Evolutionary conservation across 2,113 vertebrate species (phyloP), one percentile per base, ranked within the genome.

Genomic region (Microtus oregoni): DNA sequence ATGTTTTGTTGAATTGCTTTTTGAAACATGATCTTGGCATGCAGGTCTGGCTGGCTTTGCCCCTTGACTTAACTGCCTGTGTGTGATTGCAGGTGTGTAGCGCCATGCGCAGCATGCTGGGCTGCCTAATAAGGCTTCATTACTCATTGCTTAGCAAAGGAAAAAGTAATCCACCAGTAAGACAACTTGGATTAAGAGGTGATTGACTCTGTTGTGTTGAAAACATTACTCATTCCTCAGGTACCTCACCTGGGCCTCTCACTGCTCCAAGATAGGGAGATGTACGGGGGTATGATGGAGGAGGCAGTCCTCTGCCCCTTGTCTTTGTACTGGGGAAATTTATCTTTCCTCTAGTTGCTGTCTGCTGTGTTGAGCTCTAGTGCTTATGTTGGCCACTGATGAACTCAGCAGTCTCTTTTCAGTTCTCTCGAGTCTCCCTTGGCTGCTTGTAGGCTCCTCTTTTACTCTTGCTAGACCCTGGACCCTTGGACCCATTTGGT

Each of bases 111-210:
- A 76, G 73, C 41, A 63, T 7, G 6, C 72, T 87, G 61, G 26
- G 70, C 38, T 77, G 76, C 73, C 82, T 95, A 35, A n/a, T 88
- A 94, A 82, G 61, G 8, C 38, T 95, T 63, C 28, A 58, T 90
- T 68, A 79, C 12, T 94, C 14, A 76, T 28, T 93, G 26, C 72
- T 96, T 52, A n/a, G 19, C 28, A 35, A 24, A 47, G 30, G 38
- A 26, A 86, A 82, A 47, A 38, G 20, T 15, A 94, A 35, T 63
- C 58, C 26, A 65, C 58, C 35, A 3, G 67, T 70, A 90, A 92
- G 13, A 19, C 32, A 90, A 15, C 90, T n/a, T 92, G 58, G 38
- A 81, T 95, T 79, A 35, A 72, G 79, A 88, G 22, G 76, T 58
- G 63, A 78, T 63, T 87, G 85, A 86, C 20, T 75, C 32, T 83